Percentiles rank a stretch among this genome's conserved stretches.
phyloP scores from a whole-genome alignment of 1,140 invertebrate species.

The Stegodyphus dumicola region DNA sequence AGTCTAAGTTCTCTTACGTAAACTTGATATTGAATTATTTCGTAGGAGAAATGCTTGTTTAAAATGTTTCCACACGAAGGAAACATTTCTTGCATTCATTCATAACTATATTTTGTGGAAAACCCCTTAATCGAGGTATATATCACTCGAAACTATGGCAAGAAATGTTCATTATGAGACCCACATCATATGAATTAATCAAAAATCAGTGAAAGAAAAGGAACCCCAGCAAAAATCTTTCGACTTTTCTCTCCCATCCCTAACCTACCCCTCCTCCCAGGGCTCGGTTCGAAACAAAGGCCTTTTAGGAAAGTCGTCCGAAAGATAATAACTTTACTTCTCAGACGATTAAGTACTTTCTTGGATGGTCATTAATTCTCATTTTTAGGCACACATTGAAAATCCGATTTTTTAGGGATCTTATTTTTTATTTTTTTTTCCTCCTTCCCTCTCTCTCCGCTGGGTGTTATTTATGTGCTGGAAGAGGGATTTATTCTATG shows the following conservation, averaged over 20 bases:
- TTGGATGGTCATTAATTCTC: slow-evolving; percentile 58
- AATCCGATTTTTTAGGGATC: slow-evolving; percentile 42
- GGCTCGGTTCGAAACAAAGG: slow-evolving; percentile 30
- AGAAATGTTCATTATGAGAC: slow-evolving; percentile 29
- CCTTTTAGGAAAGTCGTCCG: slow-evolving; percentile 37
- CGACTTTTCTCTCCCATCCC: slow-evolving; percentile 9
- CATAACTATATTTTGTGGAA: no score
- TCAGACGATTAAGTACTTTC: slow-evolving; percentile 60
- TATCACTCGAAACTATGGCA: neutral
- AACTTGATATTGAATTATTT: no score
- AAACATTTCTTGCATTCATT: no score
- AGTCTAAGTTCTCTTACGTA: no score
- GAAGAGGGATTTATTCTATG: slow-evolving; percentile 55
- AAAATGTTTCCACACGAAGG: no score
- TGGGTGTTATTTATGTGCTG: slow-evolving; percentile 24
- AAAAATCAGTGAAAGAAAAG: slow-evolving; percentile 49
- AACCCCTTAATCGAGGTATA: no score
- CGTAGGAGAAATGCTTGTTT: no score
- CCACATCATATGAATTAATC: slow-evolving; percentile 38
- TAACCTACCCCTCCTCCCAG: no score
- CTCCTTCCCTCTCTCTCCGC: neutral
- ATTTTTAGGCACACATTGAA: slow-evolving; percentile 59
- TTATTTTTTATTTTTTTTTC: neutral
- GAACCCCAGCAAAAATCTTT: slow-evolving; percentile 25
- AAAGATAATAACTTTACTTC: slow-evolving; percentile 60